Evolutionary conservation across 2,113 vertebrate genomes (phyloP).

Genomic region (Gopherus evgoodei): DNA sequence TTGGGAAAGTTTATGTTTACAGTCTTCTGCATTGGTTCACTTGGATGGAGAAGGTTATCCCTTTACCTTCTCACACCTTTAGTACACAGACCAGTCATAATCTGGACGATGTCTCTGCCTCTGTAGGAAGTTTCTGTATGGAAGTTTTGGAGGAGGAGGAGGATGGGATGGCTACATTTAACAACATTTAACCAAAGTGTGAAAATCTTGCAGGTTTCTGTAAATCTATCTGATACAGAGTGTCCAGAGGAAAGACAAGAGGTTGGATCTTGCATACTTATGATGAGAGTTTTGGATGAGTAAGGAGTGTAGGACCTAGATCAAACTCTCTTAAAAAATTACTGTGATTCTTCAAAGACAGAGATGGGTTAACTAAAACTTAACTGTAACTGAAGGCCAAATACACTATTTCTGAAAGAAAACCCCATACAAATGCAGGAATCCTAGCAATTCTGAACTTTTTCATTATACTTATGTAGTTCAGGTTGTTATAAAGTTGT

Average conservation of each 20-base stretch:
- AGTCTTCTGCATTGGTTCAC: background rate
- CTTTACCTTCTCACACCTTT: background rate
- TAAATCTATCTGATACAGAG: background rate
- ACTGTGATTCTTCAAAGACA: background rate
- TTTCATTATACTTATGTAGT: fast-evolving
- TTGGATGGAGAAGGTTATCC: background rate
- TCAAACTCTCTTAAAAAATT: background rate
- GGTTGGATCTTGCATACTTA: background rate
- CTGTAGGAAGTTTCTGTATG: background rate
- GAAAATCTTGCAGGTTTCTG: background rate
- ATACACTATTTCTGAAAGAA: background rate
- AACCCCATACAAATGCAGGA: background rate
- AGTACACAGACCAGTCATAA: background rate
- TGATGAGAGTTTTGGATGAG: background rate
- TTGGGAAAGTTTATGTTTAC: background rate
- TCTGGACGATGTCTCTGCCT: background rate
- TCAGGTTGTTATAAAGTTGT: background rate
- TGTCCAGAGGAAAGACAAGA: background rate
- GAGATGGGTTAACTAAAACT: background rate
- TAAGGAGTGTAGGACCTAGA: background rate
- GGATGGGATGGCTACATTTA: background rate
- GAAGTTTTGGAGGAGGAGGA: background rate
- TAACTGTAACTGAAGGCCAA: background rate
- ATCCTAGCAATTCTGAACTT: background rate
- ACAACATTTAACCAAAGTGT: background rate